Conservation (phyloP, 2,113 vertebrate species). For the Oncorhynchus keta region DNA sequence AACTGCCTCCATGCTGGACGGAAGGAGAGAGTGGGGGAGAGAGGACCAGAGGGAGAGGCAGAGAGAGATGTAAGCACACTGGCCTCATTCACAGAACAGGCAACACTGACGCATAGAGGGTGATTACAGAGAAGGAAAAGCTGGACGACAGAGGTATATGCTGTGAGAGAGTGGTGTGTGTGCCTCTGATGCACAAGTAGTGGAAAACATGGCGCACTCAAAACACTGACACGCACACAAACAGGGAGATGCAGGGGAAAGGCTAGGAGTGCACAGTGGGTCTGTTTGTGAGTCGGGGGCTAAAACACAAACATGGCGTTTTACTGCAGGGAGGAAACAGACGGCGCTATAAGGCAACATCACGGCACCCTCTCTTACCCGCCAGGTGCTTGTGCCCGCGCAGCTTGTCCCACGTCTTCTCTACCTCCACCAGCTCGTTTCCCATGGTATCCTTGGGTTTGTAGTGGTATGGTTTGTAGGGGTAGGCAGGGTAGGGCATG, state of each 20-base stretch:
- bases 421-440: constrained; percentile 68
- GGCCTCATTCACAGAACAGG: constrained; percentile 69
- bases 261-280: constrained; percentile 53
- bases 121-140: constrained; percentile 69
- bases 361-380: constrained; percentile 48
- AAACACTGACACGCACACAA: constrained; percentile 43
- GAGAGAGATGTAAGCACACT: constrained; percentile 65
- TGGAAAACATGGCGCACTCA: constrained; percentile 70
- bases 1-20: constrained; percentile 67
- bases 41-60: not conserved
- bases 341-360: constrained; percentile 24
- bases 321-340: constrained; percentile 48
- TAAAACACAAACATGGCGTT: constrained; percentile 59
- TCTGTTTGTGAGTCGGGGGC: constrained; percentile 48
- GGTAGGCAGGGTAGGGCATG: constrained; percentile 60
- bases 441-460: constrained; percentile 61
- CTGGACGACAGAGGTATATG: constrained; percentile 65
- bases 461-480: constrained; percentile 38
- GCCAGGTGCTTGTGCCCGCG: constrained; percentile 65
- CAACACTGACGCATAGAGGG: constrained; percentile 72
- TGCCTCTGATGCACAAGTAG: constrained; percentile 71
- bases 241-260: constrained; percentile 37
- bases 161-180: constrained; percentile 53
- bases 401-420: constrained; percentile 63
- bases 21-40: constrained; percentile 12